Conservation (phyloP, 1,140 invertebrate species). For the Agraylea sexmaculata region DNA sequence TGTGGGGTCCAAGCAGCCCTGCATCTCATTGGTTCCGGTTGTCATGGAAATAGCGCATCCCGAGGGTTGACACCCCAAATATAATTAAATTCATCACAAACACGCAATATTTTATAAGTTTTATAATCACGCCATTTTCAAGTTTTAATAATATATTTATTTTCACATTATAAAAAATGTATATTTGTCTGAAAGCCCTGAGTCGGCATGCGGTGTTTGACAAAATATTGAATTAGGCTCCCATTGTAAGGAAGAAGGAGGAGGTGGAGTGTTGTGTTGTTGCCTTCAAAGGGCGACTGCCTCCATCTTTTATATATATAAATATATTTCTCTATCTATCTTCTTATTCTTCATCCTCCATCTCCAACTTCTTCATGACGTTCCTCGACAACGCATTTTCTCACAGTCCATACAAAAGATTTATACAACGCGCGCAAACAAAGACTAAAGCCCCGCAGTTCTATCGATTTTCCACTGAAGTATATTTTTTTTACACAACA, state of each 20-base stretch:
- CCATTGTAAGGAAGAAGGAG: conserved; percentile 14
- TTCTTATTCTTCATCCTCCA: too few relatives aligned
- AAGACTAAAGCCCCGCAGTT: too few relatives aligned
- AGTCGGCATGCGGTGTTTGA: conserved; percentile 19
- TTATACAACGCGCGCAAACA: too few relatives aligned
- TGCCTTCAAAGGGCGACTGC: not conserved
- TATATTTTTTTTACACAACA: too few relatives aligned
- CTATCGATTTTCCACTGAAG: too few relatives aligned
- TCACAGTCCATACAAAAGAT: too few relatives aligned
- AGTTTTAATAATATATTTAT: not conserved
- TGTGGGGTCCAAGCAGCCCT: conserved; percentile 11
- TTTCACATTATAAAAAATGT: not conserved
- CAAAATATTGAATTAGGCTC: conserved; percentile 23
- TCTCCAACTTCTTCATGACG: too few relatives aligned
- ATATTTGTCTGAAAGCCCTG: conserved; percentile 7
- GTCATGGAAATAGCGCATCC: conserved; percentile 16
- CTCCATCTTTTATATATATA: too few relatives aligned
- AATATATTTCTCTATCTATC: too few relatives aligned
- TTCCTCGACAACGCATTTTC: too few relatives aligned
- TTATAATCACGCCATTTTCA: not conserved
- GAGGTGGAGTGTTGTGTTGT: conserved; percentile 3
- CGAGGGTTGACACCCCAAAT: not conserved
- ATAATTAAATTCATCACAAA: conserved; percentile 1
- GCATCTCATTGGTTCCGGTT: conserved; percentile 21
- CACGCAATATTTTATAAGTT: not conserved